A percentile compares a stretch with the other conserved stretches of the same genome.
Conservation (phyloP, 2,113 vertebrate species). For the Bos javanicus region DNA sequence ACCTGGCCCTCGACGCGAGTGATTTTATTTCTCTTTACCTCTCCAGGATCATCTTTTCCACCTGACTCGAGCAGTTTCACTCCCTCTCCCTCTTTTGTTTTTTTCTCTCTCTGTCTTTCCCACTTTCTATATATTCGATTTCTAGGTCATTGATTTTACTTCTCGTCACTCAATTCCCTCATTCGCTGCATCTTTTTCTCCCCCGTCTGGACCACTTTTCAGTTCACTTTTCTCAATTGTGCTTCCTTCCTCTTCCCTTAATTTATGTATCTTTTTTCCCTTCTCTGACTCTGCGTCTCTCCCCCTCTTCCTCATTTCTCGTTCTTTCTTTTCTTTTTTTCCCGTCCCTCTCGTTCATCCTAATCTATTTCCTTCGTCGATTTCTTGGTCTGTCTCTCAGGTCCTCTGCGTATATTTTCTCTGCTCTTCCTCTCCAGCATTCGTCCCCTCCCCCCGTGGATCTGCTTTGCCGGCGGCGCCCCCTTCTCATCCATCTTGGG, state of each 20-base stretch:
- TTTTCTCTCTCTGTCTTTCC: background rate
- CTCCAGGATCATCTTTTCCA: background rate
- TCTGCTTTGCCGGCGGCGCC: background rate
- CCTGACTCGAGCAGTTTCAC: background rate
- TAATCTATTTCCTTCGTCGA: background rate
- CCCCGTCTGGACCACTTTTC: background rate
- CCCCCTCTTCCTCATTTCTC: background rate
- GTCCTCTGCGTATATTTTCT: conserved; percentile 83
- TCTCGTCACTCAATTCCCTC: background rate
- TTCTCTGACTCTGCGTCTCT: background rate
- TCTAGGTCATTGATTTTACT: background rate
- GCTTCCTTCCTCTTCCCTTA: background rate
- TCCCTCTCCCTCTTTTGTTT: background rate
- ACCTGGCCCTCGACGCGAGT: background rate
- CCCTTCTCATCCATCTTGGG: conserved; percentile 40
- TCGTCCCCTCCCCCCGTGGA: background rate
- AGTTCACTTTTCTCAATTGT: background rate
- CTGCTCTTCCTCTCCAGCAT: conserved; percentile 85
- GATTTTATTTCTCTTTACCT: background rate
- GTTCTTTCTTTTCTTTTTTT: background rate
- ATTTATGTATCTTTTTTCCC: background rate
- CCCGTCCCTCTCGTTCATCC: background rate
- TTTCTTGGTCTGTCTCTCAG: conserved; percentile 61
- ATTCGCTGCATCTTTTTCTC: background rate
- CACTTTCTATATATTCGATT: background rate